phyloP scores from a whole-genome alignment of 2,113 vertebrate genomes.

The Eupsittula cactorum region DNA sequence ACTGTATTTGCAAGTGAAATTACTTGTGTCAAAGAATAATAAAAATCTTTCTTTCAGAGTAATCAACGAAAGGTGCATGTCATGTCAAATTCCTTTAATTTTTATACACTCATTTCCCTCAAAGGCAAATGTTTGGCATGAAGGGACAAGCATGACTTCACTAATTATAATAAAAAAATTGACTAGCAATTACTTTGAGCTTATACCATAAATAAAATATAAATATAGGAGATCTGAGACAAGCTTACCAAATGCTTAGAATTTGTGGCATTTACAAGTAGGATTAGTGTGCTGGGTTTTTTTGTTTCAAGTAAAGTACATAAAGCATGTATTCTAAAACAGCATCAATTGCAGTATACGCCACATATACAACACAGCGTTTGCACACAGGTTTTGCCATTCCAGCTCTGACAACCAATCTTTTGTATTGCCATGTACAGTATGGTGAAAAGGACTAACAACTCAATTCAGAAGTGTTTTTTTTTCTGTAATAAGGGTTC shows the following conservation, averaged over 20 bases:
- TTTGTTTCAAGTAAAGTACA: background rate
- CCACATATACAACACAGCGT: accelerated
- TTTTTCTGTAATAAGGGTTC: background rate
- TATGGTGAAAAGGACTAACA: background rate
- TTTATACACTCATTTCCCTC: background rate
- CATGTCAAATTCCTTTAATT: background rate
- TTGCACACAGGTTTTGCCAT: background rate
- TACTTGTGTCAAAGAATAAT: background rate
- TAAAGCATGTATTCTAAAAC: background rate
- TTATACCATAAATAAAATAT: background rate
- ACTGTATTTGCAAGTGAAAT: background rate
- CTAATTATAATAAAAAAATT: background rate
- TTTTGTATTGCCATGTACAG: background rate
- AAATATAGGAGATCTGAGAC: background rate
- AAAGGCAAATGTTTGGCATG: background rate
- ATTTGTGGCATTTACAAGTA: background rate
- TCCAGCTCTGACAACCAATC: background rate
- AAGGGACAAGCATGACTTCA: background rate
- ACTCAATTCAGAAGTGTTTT: background rate
- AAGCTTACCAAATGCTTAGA: background rate
- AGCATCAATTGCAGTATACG: background rate
- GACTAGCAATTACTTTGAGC: background rate
- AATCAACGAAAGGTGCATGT: background rate
- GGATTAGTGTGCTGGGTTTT: accelerated
- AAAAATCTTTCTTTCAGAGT: background rate